Evolutionary conservation across 2,113 vertebrate species (phyloP).

Genomic region (Hippocampus comes): DNA sequence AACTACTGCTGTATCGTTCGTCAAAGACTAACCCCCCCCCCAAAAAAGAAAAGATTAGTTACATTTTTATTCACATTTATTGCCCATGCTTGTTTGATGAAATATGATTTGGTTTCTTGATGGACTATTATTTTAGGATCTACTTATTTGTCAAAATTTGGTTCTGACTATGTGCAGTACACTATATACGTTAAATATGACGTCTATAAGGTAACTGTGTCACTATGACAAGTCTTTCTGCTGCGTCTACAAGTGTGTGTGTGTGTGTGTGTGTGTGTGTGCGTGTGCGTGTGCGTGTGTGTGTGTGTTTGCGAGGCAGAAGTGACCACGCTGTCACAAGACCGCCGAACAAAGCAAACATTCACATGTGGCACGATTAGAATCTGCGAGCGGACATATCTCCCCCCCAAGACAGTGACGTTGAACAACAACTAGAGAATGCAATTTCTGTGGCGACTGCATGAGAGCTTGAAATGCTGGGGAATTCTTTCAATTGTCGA

Average conservation of each 20-base stretch:
- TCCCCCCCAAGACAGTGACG: slow-evolving; percentile 14
- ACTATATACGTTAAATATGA: too few relatives aligned
- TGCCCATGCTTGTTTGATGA: too few relatives aligned
- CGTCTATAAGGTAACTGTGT: slow-evolving; percentile 11
- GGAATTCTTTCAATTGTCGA: not conserved
- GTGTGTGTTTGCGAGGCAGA: not conserved
- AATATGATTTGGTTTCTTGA: too few relatives aligned
- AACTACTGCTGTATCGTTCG: too few relatives aligned
- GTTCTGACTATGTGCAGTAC: too few relatives aligned
- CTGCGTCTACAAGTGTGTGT: not conserved
- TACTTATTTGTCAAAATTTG: too few relatives aligned
- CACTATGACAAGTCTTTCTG: slow-evolving; percentile 4
- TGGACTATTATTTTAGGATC: too few relatives aligned
- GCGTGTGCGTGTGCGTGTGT: not conserved
- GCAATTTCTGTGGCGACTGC: not conserved
- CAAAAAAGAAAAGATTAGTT: too few relatives aligned
- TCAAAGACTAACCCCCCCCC: too few relatives aligned
- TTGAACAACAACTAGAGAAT: slow-evolving; percentile 11
- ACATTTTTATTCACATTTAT: too few relatives aligned
- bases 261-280: not conserved
- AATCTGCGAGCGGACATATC: slow-evolving; percentile 37
- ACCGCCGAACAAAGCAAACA: slow-evolving; percentile 62
- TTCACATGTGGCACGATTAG: slow-evolving; percentile 45
- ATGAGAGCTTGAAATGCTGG: not conserved
- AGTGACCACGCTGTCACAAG: slow-evolving; percentile 53